Conservation (phyloP, 2,113 vertebrate species). For the Amia ocellicauda region DNA sequence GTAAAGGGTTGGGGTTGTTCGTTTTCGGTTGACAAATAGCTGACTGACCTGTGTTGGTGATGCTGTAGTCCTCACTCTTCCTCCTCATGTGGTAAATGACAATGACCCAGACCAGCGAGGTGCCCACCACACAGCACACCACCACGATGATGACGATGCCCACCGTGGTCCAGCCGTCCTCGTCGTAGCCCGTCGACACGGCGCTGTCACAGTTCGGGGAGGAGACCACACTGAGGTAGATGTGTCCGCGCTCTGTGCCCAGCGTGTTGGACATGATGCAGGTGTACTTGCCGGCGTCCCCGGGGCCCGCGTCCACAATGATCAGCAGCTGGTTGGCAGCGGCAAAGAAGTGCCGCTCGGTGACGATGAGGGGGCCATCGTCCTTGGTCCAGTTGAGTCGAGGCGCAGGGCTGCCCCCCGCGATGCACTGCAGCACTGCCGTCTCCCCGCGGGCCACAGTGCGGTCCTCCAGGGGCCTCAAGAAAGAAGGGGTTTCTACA, state of each 20-base stretch:
- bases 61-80: conserved; percentile 88
- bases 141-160: conserved; percentile 96
- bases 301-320: conserved; percentile 84
- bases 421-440: conserved; percentile 90
- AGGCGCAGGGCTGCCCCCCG: conserved; percentile 86
- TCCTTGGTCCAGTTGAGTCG: conserved; percentile 95
- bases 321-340: conserved; percentile 93
- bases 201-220: conserved; percentile 86
- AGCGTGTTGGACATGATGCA: conserved; percentile 95
- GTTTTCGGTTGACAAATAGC: too few relatives aligned
- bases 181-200: conserved; percentile 62
- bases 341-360: conserved; percentile 93
- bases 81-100: conserved; percentile 97
- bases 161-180: conserved; percentile 91
- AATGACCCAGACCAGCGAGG: conserved; percentile 96
- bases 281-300: conserved; percentile 87
- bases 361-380: conserved; percentile 81
- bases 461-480: conserved; percentile 84
- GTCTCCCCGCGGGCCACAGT: conserved; percentile 90
- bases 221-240: conserved; percentile 80
- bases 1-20: too few relatives aligned
- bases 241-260: conserved; percentile 85
- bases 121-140: conserved; percentile 97
- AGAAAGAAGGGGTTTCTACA: conserved; percentile 89
- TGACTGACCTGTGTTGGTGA: conserved; percentile 89